Base-by-base conservation (phyloP, 2,797 vertebrate species). In the Siniperca undulata region DNA sequence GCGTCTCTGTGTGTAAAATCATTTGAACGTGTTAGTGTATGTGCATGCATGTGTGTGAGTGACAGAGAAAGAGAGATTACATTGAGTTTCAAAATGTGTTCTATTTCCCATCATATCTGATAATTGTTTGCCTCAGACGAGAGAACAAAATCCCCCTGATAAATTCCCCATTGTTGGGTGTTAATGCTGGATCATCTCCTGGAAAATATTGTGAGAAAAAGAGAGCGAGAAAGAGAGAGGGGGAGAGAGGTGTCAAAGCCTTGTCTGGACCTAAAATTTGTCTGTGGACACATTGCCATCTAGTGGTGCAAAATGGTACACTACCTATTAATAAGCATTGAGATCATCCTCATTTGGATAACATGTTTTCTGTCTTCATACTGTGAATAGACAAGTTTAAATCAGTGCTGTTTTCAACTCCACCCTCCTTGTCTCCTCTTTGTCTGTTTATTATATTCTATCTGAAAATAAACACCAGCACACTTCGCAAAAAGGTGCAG, bases 211-310 rank as follows among this genome's bases (percentile, higher is more conserved):
- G 78, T 84, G 81, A 70, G 86, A 67, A 73, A 76, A 55, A 69
- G 24, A 70, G 48, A 46, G 22, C 36, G 30, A 48, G 56, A 20
- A 0, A 12, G 50, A 24, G 64, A 30, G 1, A 53, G 66, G 71
- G 44, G 17, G 19, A 38, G 75, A 22, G 69, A 46, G 58, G 27
- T 56, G 46, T 84, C 66, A 70, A 67, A 67, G 74, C 22, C 52
- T 14, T 67, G 74, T 9, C 71, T 75, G 11, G 38, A 4, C 22
- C 42, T 44, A 14, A 78, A 74, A 38, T 17, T 85, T 93, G 36
- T 59, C 81, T 90, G 82, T 74, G 90, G 83, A 81, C 90, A 94
- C 91, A 95, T 84, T 93, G 93, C 91, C 94, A 95, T 93, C 95
- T 95, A 90, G 94, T 94, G 94, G 92, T 70, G 2, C 0, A 34